Conservation (phyloP, 2,888 invertebrate species). For the Colostygia pectinataria region DNA sequence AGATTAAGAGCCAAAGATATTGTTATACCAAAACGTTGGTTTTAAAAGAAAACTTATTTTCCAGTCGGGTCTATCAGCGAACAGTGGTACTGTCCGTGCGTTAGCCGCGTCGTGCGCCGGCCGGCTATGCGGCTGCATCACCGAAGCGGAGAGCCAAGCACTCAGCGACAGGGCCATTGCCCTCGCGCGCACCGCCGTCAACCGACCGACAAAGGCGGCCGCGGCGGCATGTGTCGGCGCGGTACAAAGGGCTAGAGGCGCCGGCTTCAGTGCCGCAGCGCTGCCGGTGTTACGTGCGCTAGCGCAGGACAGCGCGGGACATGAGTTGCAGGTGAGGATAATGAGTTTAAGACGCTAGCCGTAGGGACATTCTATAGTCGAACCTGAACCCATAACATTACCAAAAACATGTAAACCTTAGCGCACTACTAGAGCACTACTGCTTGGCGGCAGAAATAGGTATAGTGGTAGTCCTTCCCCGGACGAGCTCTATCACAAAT, state of each 20-base stretch:
- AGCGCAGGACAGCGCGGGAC: slow-evolving; percentile 96
- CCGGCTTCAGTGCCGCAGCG: slow-evolving; percentile 97
- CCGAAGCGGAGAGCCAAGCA: slow-evolving; percentile 64
- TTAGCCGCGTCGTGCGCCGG: slow-evolving; percentile 98
- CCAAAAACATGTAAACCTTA: too few relatives aligned
- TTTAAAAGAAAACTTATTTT: slow-evolving; percentile 31
- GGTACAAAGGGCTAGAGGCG: slow-evolving; percentile 96
- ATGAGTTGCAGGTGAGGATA: slow-evolving; percentile 95
- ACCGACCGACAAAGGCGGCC: slow-evolving; percentile 55
- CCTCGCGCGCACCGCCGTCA: slow-evolving; percentile 55
- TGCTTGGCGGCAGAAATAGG: too few relatives aligned
- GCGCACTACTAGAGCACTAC: too few relatives aligned
- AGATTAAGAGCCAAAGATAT: too few relatives aligned
- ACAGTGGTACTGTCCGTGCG: slow-evolving; percentile 92
- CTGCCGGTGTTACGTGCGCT: slow-evolving; percentile 96
- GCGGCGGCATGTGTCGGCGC: slow-evolving; percentile 94
- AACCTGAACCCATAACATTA: too few relatives aligned
- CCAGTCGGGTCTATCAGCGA: slow-evolving; percentile 87
- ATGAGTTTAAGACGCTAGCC: too few relatives aligned
- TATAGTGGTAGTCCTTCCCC: too few relatives aligned
- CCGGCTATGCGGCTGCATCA: slow-evolving; percentile 84
- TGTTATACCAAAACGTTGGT: too few relatives aligned
- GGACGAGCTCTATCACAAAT: too few relatives aligned
- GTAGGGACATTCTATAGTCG: too few relatives aligned
- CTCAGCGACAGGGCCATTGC: slow-evolving; percentile 61